Evolutionary conservation across 2,888 invertebrate species (phyloP).

Genomic region (Creontiades dilutus): DNA sequence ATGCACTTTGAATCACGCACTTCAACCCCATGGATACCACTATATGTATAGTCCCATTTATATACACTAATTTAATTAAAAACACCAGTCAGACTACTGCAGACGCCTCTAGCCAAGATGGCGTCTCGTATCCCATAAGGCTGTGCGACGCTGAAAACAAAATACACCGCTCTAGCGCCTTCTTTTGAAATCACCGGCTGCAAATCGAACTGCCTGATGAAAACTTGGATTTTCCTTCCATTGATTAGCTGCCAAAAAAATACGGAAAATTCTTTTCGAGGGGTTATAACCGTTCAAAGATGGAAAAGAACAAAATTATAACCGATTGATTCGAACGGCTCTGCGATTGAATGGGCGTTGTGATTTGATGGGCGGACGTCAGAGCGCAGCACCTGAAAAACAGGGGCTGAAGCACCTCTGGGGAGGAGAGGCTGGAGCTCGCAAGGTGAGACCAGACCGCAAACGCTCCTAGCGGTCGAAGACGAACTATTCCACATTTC

Average conservation of each 20-base stretch:
- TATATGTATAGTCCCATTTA: constrained; percentile 78
- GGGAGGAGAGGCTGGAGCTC: too few species aligned
- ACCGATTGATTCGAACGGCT: not conserved
- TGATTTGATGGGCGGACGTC: not conserved
- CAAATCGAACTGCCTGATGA: not conserved
- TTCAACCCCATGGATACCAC: constrained; percentile 73
- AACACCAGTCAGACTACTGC: constrained; percentile 80
- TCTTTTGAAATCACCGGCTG: constrained; percentile 72
- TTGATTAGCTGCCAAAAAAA: not conserved
- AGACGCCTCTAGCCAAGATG: constrained; percentile 88
- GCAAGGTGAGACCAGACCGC: too few species aligned
- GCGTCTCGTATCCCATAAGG: constrained; percentile 78
- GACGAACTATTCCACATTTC: too few species aligned
- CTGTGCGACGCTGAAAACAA: constrained; percentile 73
- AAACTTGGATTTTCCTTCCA: not conserved
- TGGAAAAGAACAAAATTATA: not conserved
- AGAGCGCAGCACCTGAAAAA: constrained; percentile 38
- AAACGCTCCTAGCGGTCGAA: too few species aligned
- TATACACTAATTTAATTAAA: constrained; percentile 78
- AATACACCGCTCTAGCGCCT: constrained; percentile 71
- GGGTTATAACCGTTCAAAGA: not conserved
- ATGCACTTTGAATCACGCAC: constrained; percentile 55
- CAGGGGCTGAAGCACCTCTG: constrained; percentile 9
- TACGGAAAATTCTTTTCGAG: constrained; percentile 15
- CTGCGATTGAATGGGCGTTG: constrained; percentile 45